phyloP scores from a whole-genome alignment of 2,113 vertebrate species.

The Elephantulus edwardii region DNA sequence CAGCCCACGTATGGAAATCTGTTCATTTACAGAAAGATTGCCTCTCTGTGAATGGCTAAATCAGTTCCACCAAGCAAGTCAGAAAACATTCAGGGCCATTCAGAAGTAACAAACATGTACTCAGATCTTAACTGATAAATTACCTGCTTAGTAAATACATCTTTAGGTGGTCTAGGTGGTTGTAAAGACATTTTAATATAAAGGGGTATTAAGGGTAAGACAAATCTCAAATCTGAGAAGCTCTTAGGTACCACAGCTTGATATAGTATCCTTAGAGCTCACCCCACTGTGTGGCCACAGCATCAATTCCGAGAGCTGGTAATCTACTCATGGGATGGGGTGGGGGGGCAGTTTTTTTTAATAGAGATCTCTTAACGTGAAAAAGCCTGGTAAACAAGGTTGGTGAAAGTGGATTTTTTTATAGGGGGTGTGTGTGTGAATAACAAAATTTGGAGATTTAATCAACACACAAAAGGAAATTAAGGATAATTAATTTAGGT shows the following conservation, averaged over 20 bases:
- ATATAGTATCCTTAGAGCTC: neutral
- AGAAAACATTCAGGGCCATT: slow-evolving; percentile 65
- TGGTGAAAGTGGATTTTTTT: too few species aligned
- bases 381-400: too few species aligned
- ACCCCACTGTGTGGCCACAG: neutral
- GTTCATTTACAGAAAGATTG: slow-evolving; percentile 78
- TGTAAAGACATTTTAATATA: neutral
- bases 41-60: slow-evolving; percentile 77
- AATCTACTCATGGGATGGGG: too few species aligned
- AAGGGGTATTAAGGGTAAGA: neutral
- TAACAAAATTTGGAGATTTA: too few species aligned
- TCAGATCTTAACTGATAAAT: slow-evolving; percentile 43
- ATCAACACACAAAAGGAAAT: too few species aligned
- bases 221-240: neutral
- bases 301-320: neutral
- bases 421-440: too few species aligned
- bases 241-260: neutral
- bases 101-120: slow-evolving; percentile 66
- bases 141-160: slow-evolving; percentile 46
- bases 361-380: too few species aligned
- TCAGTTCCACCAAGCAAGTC: slow-evolving; percentile 52
- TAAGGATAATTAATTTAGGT: too few species aligned
- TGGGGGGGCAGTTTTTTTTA: too few species aligned
- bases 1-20: slow-evolving; percentile 79
- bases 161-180: too few species aligned